A percentile compares a stretch with the other conserved stretches of the same genome.
Conservation (phyloP, 2,797 vertebrate genomes). For the Hypotaenidia philippensis region DNA sequence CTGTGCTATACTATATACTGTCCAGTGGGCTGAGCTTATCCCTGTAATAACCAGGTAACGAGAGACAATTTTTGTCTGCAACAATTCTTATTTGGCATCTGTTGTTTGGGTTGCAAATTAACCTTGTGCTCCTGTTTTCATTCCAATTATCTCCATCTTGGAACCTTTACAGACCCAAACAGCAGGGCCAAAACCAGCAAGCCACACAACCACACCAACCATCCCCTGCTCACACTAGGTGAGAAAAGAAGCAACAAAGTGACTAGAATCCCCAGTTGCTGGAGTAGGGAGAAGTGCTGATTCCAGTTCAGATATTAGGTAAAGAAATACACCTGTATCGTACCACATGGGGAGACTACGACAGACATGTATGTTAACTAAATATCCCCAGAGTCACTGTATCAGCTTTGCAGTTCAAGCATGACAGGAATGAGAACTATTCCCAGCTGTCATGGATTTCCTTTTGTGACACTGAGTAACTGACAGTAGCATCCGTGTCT, state of each 20-base stretch:
- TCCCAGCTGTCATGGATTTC: neutral
- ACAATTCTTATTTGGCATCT: neutral
- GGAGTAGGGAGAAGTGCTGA: neutral
- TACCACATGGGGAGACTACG: neutral
- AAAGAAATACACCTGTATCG: rapidly evolving
- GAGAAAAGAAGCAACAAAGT: neutral
- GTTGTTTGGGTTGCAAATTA: neutral
- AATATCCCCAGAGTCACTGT: neutral
- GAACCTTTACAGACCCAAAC: neutral
- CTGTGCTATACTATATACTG: neutral
- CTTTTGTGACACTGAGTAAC: neutral
- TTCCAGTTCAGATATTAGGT: neutral
- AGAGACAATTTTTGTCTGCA: neutral
- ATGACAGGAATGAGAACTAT: neutral
- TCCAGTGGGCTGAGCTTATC: neutral
- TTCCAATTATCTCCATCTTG: neutral
- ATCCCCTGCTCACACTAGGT: neutral
- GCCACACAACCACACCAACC: neutral
- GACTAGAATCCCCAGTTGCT: rapidly evolving
- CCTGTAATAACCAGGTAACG: neutral
- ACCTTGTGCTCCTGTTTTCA: neutral
- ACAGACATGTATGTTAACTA: neutral
- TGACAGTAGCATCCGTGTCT: neutral
- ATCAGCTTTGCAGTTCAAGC: neutral
- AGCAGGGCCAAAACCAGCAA: neutral